phyloP scores from a whole-genome alignment of 2,113 vertebrate species.

The Hymenochirus boettgeri region DNA sequence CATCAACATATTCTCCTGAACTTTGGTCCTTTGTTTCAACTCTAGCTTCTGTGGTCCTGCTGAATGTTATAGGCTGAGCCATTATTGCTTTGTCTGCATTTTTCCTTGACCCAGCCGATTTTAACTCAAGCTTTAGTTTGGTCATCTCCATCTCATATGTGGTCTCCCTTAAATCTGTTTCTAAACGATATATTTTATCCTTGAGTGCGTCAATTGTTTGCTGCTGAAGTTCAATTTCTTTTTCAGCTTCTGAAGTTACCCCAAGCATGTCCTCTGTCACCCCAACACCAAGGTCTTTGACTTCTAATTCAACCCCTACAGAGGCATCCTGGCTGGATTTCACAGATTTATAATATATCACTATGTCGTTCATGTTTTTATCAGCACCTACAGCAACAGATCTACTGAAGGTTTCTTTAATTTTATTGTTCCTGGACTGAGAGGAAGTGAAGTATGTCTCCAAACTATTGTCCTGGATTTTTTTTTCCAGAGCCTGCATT shows the following conservation, averaged over 20 bases:
- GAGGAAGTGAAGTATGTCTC: constrained; percentile 41
- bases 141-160: constrained; percentile 92
- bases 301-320: constrained; percentile 65
- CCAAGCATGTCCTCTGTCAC: constrained; percentile 90
- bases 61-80: constrained; percentile 71
- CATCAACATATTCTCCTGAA: constrained; percentile 67
- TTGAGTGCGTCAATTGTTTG: constrained; percentile 89
- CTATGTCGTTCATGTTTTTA: constrained; percentile 72
- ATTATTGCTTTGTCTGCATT: constrained; percentile 76
- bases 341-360: constrained; percentile 54
- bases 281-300: constrained; percentile 59
- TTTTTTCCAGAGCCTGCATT: constrained; percentile 86
- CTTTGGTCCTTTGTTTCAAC: constrained; percentile 71
- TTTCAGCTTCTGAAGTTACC: constrained; percentile 76
- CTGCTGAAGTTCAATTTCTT: constrained; percentile 89
- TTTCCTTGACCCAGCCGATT: constrained; percentile 81
- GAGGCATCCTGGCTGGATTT: constrained; percentile 62
- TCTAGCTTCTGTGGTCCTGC: constrained; percentile 69
- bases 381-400: constrained; percentile 78
- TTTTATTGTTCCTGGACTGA: constrained; percentile 47
- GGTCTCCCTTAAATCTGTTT: constrained; percentile 87
- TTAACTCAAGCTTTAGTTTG: constrained; percentile 89
- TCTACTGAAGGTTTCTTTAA: constrained; percentile 50
- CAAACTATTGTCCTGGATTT: constrained; percentile 69
- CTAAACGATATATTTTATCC: constrained; percentile 88